phyloP scores from a whole-genome alignment of 2,797 vertebrate species.

The Enteromius trimaculatus region DNA sequence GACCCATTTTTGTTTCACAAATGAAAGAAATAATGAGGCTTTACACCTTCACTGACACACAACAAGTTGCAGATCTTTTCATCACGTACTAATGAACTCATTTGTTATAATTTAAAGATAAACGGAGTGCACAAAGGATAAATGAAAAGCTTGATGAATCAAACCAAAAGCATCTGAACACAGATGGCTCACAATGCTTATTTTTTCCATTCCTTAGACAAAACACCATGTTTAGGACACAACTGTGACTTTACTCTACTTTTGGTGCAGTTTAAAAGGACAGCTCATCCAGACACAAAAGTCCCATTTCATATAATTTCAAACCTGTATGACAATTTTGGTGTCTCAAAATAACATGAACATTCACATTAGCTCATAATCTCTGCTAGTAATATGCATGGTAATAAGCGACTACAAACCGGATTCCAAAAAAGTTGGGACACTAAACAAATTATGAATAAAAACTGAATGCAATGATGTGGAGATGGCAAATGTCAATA shows the following conservation, averaged over 20 bases:
- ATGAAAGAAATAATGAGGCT: background rate
- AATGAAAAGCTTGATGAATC: background rate
- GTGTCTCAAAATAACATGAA: background rate
- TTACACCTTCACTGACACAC: background rate
- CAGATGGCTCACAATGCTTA: background rate
- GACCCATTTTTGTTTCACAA: background rate
- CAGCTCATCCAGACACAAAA: background rate
- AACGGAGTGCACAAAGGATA: background rate
- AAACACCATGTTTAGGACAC: background rate
- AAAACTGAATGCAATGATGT: too few relatives aligned
- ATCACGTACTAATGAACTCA: background rate
- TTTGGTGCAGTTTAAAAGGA: background rate
- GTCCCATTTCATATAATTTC: background rate
- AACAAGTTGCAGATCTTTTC: background rate
- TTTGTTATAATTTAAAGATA: conserved; percentile 1
- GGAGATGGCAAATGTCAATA: too few relatives aligned
- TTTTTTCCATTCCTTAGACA: background rate
- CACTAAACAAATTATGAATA: too few relatives aligned
- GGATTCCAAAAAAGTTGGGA: too few relatives aligned
- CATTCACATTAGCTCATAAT: background rate
- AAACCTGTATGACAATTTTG: background rate
- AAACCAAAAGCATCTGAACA: background rate
- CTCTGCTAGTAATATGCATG: background rate
- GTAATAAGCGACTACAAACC: background rate
- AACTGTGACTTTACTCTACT: background rate